Percentiles rank a stretch among this genome's conserved stretches.
Conservation (phyloP, 2,113 vertebrate species). For the Atractosteus spatula region DNA sequence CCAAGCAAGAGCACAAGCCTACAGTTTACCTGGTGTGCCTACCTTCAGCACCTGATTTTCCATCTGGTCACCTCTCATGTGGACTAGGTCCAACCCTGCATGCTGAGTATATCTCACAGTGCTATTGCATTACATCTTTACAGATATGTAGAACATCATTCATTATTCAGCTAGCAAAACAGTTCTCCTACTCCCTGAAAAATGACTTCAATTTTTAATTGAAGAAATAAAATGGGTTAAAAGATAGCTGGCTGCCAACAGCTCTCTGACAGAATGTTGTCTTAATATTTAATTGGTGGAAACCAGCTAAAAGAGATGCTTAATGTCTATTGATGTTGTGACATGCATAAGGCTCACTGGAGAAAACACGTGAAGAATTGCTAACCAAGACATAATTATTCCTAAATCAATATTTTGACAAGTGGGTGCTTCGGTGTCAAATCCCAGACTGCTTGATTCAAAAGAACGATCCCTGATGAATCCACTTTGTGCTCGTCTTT, state of each 20-base stretch:
- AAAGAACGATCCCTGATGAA: constrained; percentile 51
- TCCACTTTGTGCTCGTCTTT: constrained; percentile 52
- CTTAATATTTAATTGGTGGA: constrained; percentile 20
- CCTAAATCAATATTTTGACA: constrained; percentile 65
- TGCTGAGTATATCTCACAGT: background rate
- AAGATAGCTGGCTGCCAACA: background rate
- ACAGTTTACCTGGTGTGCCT: too few species aligned
- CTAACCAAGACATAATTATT: constrained; percentile 66
- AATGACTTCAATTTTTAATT: constrained; percentile 20
- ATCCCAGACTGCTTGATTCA: constrained; percentile 54
- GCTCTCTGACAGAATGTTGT: constrained; percentile 12
- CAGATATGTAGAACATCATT: background rate
- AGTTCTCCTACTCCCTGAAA: constrained; percentile 4
- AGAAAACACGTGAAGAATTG: constrained; percentile 51
- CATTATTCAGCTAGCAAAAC: constrained; percentile 3
- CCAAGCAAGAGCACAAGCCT: too few species aligned
- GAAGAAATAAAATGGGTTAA: background rate
- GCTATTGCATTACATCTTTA: background rate
- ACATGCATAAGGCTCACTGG: background rate
- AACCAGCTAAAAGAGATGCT: constrained; percentile 9
- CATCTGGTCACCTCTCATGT: too few species aligned
- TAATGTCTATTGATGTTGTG: constrained; percentile 9
- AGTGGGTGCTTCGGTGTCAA: constrained; percentile 56
- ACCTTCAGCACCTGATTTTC: too few species aligned
- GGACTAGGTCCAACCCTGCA: too few species aligned